Base-by-base conservation (phyloP, 2,797 vertebrate species). In the Sciurus carolinensis region DNA sequence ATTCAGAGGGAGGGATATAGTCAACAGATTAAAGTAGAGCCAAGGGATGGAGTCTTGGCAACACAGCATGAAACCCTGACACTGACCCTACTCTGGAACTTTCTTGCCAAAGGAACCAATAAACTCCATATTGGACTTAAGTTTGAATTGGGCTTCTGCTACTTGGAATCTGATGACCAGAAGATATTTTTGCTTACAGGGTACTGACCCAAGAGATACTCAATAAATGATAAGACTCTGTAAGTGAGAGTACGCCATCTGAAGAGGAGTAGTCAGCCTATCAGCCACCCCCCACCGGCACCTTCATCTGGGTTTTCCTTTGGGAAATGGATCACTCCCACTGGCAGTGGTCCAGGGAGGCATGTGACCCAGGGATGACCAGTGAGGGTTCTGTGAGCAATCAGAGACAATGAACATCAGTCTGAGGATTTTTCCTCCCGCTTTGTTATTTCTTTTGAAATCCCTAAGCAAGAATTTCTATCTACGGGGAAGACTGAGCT, bases 381-480 rank as follows among this genome's bases (percentile, higher is more conserved):
- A 67, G 42, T 24, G 18, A 94, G n/a, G 59, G 39, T 39, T 73
- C 47, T 81, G 66, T 54, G 13, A 75, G 22, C 5, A 17, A 79
- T 33, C 36, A 47, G 22, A 80, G 33, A 33, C 50, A 81, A 76
- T 57, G 4, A 82, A 15, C 42, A 57, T 39, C 76, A 73, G 69
- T 50, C 50, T 52, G 13, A 64, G 57, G 33, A 59, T 22, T 67
- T 9, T 71, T 18, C n/a, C 7, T n/a, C 10, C 30, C 3, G 39
- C 50, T 76, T 94, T 64, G 36, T 66, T 52, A 67, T 72, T 92
- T 80, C 33, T 87, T 80, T 76, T 83, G 52, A 80, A 95, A 87
- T 91, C 18, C 80, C 3, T 87, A 39, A 84, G 69, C 62, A 87
- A 83, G 26, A 76, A 39, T 47, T 6, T 84, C 33, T 71, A 47